phyloP scores from a whole-genome alignment of 2,888 invertebrate species.

The Pasiphila rectangulata region DNA sequence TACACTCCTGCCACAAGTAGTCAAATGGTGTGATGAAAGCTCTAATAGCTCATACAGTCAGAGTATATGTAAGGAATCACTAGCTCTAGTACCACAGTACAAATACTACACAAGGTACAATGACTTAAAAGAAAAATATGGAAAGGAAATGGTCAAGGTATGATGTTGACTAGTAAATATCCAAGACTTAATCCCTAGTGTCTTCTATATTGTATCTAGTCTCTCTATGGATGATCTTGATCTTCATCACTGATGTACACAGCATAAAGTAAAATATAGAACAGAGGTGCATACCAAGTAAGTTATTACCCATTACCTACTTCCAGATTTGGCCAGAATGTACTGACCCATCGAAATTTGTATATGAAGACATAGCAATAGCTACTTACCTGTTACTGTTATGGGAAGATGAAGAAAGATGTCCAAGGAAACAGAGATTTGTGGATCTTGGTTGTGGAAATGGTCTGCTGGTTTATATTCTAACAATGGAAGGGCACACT shows the following conservation, averaged over 20 bases:
- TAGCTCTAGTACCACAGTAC: slow-evolving; percentile 84
- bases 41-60: slow-evolving; percentile 34
- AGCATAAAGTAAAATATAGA: too few relatives aligned
- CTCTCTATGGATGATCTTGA: too few relatives aligned
- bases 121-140: slow-evolving; percentile 89
- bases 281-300: too few relatives aligned
- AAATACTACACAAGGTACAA: slow-evolving; percentile 87
- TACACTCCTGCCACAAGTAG: slow-evolving; percentile 80
- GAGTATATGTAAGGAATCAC: slow-evolving; percentile 73
- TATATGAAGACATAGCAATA: slow-evolving; percentile 98
- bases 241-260: too few relatives aligned
- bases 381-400: slow-evolving; percentile 91
- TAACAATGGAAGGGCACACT: slow-evolving; percentile 89
- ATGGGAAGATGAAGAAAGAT: slow-evolving; percentile 84
- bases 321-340: slow-evolving; percentile 92
- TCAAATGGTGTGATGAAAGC: slow-evolving; percentile 82
- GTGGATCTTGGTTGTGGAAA: slow-evolving; percentile 99
- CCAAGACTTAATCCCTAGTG: too few relatives aligned
- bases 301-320: background rate
- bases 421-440: slow-evolving; percentile 82
- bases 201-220: too few relatives aligned
- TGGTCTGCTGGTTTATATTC: slow-evolving; percentile 93
- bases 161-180: background rate
- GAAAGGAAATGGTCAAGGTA: slow-evolving; percentile 85
- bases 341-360: slow-evolving; percentile 96